These are phyloP conservation scores for Otocyon megalotis DNA, from an alignment of 2,113 vertebrate species.

Conservation along the genomic window DNA sequence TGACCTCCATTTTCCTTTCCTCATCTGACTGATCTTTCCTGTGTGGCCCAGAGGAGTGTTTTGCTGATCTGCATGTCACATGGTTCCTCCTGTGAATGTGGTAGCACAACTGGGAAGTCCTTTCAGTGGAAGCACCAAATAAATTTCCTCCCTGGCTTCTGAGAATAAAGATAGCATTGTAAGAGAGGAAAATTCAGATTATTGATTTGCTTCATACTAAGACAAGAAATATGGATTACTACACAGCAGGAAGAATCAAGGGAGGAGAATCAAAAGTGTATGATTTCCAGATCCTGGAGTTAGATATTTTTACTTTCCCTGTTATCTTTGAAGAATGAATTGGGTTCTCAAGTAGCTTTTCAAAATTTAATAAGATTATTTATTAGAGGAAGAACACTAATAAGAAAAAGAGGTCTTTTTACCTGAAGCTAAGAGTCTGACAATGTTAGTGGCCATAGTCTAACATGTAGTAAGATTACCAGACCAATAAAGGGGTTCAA, in stretches of 20 bases:
- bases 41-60: background rate
- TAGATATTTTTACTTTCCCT: background rate
- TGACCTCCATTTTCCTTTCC: background rate
- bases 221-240: background rate
- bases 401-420: background rate
- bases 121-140: background rate
- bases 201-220: background rate
- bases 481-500: background rate
- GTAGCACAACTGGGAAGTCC: background rate
- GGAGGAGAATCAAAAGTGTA: no score
- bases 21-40: background rate
- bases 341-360: background rate
- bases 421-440: background rate
- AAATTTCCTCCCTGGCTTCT: background rate
- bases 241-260: background rate
- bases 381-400: background rate
- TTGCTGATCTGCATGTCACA: background rate
- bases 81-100: background rate
- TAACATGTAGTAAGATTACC: background rate
- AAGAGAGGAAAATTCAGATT: background rate
- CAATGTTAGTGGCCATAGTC: background rate
- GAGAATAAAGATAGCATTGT: background rate
- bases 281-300: background rate
- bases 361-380: background rate
- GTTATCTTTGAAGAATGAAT: background rate